Conservation (phyloP, 2,113 vertebrate genomes). For the Limanda limanda region DNA sequence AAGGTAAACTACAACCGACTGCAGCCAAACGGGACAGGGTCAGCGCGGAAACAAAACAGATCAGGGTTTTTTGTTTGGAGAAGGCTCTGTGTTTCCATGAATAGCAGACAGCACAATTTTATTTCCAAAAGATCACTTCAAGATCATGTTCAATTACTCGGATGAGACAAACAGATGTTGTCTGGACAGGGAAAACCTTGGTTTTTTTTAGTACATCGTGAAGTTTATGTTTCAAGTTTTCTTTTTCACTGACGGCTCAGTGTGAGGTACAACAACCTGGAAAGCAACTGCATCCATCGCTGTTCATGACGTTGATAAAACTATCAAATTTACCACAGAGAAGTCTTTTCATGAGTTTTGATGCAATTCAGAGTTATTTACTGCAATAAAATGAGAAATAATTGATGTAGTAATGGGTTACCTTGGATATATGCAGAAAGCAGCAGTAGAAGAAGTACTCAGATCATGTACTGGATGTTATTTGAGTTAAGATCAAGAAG, state of each 20-base stretch:
- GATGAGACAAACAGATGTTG: slow-evolving; percentile 88
- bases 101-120: slow-evolving; percentile 42
- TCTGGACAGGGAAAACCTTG: slow-evolving; percentile 81
- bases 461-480: too few relatives aligned
- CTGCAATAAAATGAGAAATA: too few relatives aligned
- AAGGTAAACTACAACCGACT: slow-evolving; percentile 59
- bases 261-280: slow-evolving; percentile 22
- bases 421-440: not conserved
- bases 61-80: slow-evolving; percentile 53
- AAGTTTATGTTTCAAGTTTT: slow-evolving; percentile 36
- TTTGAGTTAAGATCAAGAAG: too few relatives aligned
- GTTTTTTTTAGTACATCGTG: slow-evolving; percentile 50
- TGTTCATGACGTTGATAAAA: not conserved
- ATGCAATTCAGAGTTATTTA: too few relatives aligned
- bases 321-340: not conserved
- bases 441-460: too few relatives aligned
- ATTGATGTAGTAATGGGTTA: not conserved
- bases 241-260: slow-evolving; percentile 29
- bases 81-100: slow-evolving; percentile 23
- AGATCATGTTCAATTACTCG: slow-evolving; percentile 63
- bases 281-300: not conserved
- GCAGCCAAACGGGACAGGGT: slow-evolving; percentile 55
- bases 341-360: not conserved
- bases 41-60: slow-evolving; percentile 57
- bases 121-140: slow-evolving; percentile 46